Percentiles rank a stretch among this genome's conserved stretches.
Evolutionary conservation across 2,888 invertebrate species (phyloP).

Genomic region (Brassicogethes aeneus): DNA sequence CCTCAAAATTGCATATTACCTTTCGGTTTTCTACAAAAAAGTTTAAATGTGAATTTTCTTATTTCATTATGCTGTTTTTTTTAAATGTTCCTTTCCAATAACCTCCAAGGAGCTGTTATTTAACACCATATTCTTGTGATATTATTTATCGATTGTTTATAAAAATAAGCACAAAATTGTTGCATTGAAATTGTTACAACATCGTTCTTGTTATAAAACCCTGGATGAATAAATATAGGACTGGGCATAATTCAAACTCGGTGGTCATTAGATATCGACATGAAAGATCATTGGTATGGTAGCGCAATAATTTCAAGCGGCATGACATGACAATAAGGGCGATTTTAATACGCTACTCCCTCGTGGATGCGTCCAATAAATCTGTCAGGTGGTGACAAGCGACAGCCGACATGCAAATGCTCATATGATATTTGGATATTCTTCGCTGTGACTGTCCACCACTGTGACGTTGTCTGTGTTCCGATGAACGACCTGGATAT

Average conservation of each 20-base stretch:
- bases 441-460: slow-evolving; percentile 11
- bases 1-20: too few species aligned
- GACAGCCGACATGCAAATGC: slow-evolving; percentile 38
- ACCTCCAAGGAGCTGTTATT: too few species aligned
- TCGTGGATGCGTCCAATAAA: slow-evolving; percentile 35
- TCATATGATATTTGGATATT: slow-evolving; percentile 33
- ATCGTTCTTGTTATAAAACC: too few species aligned
- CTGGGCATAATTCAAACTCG: neutral
- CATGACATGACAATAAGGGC: slow-evolving; percentile 31
- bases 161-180: too few species aligned
- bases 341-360: slow-evolving; percentile 29
- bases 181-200: too few species aligned
- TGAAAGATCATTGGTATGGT: neutral
- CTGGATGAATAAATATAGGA: too few species aligned
- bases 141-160: too few species aligned
- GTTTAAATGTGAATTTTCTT: too few species aligned
- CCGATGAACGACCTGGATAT: slow-evolving; percentile 30
- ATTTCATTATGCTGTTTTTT: too few species aligned
- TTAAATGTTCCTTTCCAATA: too few species aligned
- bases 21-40: too few species aligned
- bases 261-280: neutral
- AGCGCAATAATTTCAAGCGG: slow-evolving; percentile 2
- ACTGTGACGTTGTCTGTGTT: slow-evolving; percentile 14
- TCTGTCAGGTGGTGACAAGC: slow-evolving; percentile 36
- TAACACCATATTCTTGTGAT: too few species aligned